Evolutionary conservation across 2,888 invertebrate genomes (phyloP).

Genomic region (Aphidius colemani): DNA sequence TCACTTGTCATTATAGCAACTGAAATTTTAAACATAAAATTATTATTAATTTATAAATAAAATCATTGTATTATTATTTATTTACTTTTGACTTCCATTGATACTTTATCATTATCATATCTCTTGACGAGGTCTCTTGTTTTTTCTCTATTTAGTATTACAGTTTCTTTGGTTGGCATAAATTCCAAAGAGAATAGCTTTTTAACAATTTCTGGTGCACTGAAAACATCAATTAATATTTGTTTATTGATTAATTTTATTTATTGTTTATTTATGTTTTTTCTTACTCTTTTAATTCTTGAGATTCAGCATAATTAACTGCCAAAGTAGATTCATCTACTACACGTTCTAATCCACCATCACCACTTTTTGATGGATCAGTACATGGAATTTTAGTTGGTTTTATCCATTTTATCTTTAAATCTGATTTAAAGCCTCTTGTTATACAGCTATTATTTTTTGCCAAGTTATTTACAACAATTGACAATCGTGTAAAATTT

Average conservation of each 20-base stretch:
- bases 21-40: constrained; percentile 56
- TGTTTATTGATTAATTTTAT: neutral
- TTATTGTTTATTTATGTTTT: neutral
- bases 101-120: constrained; percentile 71
- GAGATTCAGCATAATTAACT: constrained; percentile 65
- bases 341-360: constrained; percentile 65
- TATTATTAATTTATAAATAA: constrained; percentile 19
- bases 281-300: constrained; percentile 73
- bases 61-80: neutral
- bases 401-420: constrained; percentile 79
- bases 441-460: constrained; percentile 33
- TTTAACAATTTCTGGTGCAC: constrained; percentile 74
- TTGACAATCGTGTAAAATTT: constrained; percentile 28
- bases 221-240: constrained; percentile 54
- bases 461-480: constrained; percentile 28
- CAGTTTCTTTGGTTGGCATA: constrained; percentile 65
- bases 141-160: constrained; percentile 62
- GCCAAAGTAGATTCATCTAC: constrained; percentile 64
- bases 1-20: constrained; percentile 78
- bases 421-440: constrained; percentile 67
- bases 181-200: constrained; percentile 74
- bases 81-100: constrained; percentile 75
- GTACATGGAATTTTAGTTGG: constrained; percentile 72
- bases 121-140: constrained; percentile 69
- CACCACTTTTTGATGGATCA: constrained; percentile 74